Conservation (phyloP, 2,888 invertebrate species). For the Margaritifera margaritifera region DNA sequence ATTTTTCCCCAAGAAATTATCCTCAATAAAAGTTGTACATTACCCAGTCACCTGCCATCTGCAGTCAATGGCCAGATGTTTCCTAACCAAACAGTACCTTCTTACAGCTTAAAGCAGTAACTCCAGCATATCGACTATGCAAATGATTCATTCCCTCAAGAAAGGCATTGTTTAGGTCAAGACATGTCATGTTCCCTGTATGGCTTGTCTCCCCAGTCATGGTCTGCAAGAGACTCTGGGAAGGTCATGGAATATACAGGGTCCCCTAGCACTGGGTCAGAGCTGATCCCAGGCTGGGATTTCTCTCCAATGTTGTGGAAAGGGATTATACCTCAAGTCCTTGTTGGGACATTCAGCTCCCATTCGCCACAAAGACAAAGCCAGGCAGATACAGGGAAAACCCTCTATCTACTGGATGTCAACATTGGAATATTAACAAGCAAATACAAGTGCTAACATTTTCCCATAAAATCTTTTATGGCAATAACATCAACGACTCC, state of each 20-base stretch:
- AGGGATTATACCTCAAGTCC: conserved; percentile 56
- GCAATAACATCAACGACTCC: too few species aligned
- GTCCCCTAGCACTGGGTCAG: conserved; percentile 34
- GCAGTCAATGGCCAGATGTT: too few species aligned
- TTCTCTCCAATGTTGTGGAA: conserved; percentile 62
- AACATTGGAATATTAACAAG: conserved; percentile 20
- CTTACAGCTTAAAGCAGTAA: too few species aligned
- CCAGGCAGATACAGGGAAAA: conserved; percentile 14
- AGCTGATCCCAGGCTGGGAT: conserved; percentile 37
- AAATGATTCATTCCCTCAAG: too few species aligned
- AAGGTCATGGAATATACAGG: conserved; percentile 61
- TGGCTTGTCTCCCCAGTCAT: conserved; percentile 61
- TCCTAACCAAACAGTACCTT: too few species aligned
- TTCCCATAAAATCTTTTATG: too few species aligned
- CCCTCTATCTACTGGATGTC: conserved; percentile 16
- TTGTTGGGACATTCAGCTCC: conserved; percentile 44
- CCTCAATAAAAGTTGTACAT: too few species aligned
- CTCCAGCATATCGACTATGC: too few species aligned
- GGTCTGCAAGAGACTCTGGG: conserved; percentile 44
- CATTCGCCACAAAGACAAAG: conserved; percentile 38
- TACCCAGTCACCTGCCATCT: too few species aligned
- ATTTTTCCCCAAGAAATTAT: neutral
- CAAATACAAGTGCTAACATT: too few species aligned
- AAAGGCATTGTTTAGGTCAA: too few species aligned
- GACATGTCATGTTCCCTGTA: conserved; percentile 50